Base-by-base conservation (phyloP, 2,797 vertebrate genomes). In the Cheirogaleus major region DNA sequence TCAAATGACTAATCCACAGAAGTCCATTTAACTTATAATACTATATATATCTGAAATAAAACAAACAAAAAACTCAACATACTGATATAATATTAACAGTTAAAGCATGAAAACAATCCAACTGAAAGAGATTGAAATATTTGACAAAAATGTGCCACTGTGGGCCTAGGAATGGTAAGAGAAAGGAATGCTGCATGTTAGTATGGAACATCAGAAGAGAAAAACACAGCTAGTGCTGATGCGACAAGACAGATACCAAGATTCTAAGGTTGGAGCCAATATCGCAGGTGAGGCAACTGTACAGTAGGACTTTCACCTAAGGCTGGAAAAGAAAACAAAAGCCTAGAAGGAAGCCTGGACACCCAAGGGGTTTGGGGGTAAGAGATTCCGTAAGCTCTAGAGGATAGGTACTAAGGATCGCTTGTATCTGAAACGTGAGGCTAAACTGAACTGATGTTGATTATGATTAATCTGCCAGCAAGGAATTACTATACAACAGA, bases 91-190 rank as follows among this genome's bases (percentile, higher is more conserved):
- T 11, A 78, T 65, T 89, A 91, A 45, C 69, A 97, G 78, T 70
- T 87, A 73, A 94, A 93, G 50, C 92, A 96, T 78, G 52, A 67
- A 92, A 89, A 86, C 43, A 79, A 81, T 63, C n/a, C 81, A 81
- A 67, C 1, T 55, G 32, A 73, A 91, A 70, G 1, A 90, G 65
- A 50, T 30, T 50, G 83, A 43, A 4, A 6, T 57, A 79, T 38
- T 18, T 86, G 72, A 35, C 23, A 11, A 38, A 81, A 52, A 45
- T 12, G 14, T 86, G 45, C 76, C 80, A 12, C 52, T 61, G 9
- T 17, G 70, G 73, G 61, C 63, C 85, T 35, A 52, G n/a, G 32
- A 69, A 89, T 25, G 9, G 45, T 78, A 41, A 76, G 59, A 59
- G 61, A 57, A 50, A 76, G 57, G 27, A 67, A 61, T 4, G 27